Conservation (phyloP, 2,797 vertebrate species). For the Diceros bicornis region DNA sequence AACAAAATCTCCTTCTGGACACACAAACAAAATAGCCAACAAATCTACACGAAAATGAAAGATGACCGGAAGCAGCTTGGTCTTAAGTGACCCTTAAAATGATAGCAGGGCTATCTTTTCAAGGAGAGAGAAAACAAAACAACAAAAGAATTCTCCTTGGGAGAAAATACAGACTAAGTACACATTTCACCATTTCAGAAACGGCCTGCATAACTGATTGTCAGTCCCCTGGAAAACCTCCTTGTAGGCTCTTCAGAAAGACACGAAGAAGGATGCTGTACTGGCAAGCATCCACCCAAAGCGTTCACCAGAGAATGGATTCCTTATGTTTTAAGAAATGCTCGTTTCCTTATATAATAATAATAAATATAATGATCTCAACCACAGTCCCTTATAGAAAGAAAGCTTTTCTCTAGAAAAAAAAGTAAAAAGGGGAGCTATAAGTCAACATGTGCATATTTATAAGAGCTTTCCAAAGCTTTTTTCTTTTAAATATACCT, state of each 20-base stretch:
- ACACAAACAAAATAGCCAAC: slow-evolving; percentile 39
- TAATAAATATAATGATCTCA: slow-evolving; percentile 6
- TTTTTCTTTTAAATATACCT: slow-evolving; percentile 20
- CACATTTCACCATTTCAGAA: slow-evolving; percentile 15
- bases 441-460: background rate
- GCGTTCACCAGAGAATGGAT: background rate
- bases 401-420: background rate
- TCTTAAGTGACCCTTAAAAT: slow-evolving; percentile 38
- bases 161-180: slow-evolving; percentile 29
- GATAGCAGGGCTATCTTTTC: background rate
- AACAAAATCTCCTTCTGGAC: slow-evolving; percentile 58
- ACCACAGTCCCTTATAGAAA: background rate
- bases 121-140: background rate
- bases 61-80: background rate
- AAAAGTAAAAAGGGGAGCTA: background rate
- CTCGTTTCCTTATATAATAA: slow-evolving; percentile 15
- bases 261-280: background rate
- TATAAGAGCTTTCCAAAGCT: background rate
- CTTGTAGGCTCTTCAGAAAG: background rate
- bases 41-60: slow-evolving; percentile 47
- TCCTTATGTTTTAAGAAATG: slow-evolving; percentile 26
- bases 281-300: background rate
- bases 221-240: background rate
- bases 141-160: background rate
- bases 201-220: background rate